These are phyloP conservation scores for Campaea margaritaria DNA, from an alignment of 2,888 invertebrate species.

Conservation along the genomic window DNA sequence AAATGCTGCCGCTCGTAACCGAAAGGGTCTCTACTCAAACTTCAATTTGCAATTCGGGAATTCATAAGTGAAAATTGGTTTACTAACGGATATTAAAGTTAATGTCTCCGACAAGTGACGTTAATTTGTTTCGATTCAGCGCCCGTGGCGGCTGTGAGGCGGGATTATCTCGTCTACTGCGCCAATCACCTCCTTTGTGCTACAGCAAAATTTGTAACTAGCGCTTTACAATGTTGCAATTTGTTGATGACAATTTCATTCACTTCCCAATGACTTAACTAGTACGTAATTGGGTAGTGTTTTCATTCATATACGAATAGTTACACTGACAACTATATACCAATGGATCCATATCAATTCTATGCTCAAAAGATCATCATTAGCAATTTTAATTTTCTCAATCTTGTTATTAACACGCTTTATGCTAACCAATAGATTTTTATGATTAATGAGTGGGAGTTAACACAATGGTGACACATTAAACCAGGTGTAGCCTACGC, in stretches of 20 bases:
- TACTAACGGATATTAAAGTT: slow-evolving; percentile 51
- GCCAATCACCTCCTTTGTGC: slow-evolving; percentile 58
- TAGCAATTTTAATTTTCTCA: too few species aligned
- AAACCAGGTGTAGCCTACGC: too few species aligned
- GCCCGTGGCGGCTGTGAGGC: slow-evolving; percentile 39
- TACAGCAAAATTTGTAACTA: slow-evolving; percentile 32
- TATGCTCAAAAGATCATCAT: too few species aligned
- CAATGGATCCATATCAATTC: too few species aligned
- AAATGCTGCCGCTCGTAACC: slow-evolving; percentile 32
- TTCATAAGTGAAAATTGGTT: slow-evolving; percentile 49
- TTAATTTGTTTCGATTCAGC: slow-evolving; percentile 59
- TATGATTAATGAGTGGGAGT: too few species aligned
- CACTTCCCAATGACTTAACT: too few species aligned
- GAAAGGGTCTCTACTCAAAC: slow-evolving; percentile 33
- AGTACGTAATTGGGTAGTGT: too few species aligned
- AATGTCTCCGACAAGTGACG: slow-evolving; percentile 49
- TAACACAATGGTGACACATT: too few species aligned
- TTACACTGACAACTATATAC: too few species aligned
- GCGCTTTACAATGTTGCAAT: slow-evolving; percentile 15
- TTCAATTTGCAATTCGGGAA: slow-evolving; percentile 33
- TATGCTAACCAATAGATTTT: too few species aligned
- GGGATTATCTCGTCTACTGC: slow-evolving; percentile 31
- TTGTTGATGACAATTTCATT: slow-evolving; percentile 16
- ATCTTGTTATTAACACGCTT: too few species aligned
- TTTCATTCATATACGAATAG: too few species aligned